These are phyloP conservation scores for Dicaeum eximium DNA, from an alignment of 2,113 vertebrate genomes.

Conservation along the genomic window DNA sequence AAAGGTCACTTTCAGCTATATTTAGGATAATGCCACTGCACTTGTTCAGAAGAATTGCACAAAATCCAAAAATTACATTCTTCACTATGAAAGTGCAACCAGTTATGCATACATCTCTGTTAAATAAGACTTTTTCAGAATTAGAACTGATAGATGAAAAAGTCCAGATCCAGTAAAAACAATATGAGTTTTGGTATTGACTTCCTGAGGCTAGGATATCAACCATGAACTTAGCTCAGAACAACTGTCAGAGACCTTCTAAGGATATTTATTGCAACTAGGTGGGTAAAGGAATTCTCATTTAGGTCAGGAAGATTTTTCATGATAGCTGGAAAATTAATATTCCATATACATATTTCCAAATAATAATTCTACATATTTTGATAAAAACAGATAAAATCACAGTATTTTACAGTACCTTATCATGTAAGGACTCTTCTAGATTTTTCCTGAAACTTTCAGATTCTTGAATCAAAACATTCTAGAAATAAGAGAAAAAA, in stretches of 20 bases:
- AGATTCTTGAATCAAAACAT: conserved; percentile 95
- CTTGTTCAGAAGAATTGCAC: background rate
- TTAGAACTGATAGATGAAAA: background rate
- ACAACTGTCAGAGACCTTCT: background rate
- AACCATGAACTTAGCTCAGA: background rate
- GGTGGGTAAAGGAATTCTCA: background rate
- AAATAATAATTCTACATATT: background rate
- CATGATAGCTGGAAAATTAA: background rate
- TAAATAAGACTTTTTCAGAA: background rate
- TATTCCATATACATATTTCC: background rate
- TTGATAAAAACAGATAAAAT: background rate
- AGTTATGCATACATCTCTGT: background rate
- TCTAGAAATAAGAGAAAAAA: conserved; percentile 70
- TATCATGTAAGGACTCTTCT: conserved; percentile 97
- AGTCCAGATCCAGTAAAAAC: background rate
- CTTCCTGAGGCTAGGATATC: background rate
- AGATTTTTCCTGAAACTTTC: conserved; percentile 95
- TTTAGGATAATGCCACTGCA: background rate
- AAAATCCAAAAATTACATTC: background rate
- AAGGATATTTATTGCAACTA: background rate
- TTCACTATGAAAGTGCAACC: background rate
- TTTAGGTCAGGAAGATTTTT: background rate
- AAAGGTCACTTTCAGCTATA: background rate
- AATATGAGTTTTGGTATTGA: background rate
- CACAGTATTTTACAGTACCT: conserved; percentile 73